Conservation (phyloP, 2,888 invertebrate species). For the Cantharis rustica region DNA sequence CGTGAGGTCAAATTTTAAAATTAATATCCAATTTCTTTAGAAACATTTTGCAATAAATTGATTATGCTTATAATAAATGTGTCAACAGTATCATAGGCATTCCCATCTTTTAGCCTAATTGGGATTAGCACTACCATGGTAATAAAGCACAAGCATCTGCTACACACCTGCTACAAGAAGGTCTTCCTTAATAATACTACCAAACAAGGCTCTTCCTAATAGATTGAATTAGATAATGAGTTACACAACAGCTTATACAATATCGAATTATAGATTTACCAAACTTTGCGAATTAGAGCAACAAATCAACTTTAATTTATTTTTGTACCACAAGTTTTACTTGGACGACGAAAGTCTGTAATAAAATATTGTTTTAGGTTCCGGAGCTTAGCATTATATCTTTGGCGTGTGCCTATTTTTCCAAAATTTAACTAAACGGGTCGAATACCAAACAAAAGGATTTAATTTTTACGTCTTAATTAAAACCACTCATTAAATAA, state of each 20-base stretch:
- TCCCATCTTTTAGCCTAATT: constrained; percentile 31
- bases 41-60: background rate
- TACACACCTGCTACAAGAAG: constrained; percentile 28
- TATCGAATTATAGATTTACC: background rate
- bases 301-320: background rate
- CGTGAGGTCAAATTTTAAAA: background rate
- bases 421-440: background rate
- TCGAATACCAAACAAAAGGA: background rate
- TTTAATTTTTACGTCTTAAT: background rate
- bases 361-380: background rate
- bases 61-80: background rate
- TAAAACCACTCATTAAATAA: background rate
- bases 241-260: constrained; percentile 8
- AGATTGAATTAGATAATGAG: constrained; percentile 16
- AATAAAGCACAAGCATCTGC: constrained; percentile 32
- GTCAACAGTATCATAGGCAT: background rate
- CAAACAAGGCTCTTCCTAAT: constrained; percentile 12
- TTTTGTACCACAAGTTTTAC: background rate
- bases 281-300: background rate
- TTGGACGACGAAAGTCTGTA: background rate
- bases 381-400: background rate
- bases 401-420: background rate
- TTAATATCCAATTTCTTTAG: background rate
- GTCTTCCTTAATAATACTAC: constrained; percentile 22
- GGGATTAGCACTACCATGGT: constrained; percentile 27